phyloP scores from a whole-genome alignment of 2,113 vertebrate species.

The Indicator indicator region DNA sequence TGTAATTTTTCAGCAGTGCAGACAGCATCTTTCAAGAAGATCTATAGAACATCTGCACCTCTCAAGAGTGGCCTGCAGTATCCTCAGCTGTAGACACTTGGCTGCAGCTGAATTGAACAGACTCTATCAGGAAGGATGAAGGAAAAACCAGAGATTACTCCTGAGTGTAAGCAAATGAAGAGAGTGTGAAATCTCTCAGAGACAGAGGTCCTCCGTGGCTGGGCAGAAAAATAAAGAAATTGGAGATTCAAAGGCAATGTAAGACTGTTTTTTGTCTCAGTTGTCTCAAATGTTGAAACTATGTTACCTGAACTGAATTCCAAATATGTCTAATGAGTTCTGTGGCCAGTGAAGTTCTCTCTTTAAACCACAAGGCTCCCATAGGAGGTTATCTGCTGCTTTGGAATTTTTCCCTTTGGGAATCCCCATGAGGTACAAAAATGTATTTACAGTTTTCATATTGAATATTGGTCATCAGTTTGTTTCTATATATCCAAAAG shows the following conservation, averaged over 20 bases:
- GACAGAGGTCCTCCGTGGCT: background rate
- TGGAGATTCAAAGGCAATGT: background rate
- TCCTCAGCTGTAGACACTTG: background rate
- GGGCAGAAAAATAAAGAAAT: background rate
- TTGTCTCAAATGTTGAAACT: background rate
- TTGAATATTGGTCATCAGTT: slow-evolving; percentile 42
- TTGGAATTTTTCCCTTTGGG: slow-evolving; percentile 12
- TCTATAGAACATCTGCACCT: slow-evolving; percentile 1
- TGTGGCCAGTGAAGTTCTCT: background rate
- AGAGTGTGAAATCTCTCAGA: background rate
- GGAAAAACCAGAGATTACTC: background rate
- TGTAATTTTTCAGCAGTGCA: background rate
- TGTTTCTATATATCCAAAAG: slow-evolving; percentile 23
- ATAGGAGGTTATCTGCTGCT: background rate
- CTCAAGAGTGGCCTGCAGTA: background rate
- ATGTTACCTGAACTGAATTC: background rate
- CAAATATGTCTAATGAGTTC: slow-evolving; percentile 20
- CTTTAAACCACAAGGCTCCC: slow-evolving; percentile 23
- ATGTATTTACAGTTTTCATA: background rate
- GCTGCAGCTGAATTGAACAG: background rate
- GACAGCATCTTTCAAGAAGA: background rate
- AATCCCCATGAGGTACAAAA: slow-evolving; percentile 13
- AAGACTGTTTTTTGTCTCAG: background rate
- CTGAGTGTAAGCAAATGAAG: background rate
- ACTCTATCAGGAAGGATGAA: background rate